These are phyloP conservation scores for Australoheros scitulus DNA, from an alignment of 2,113 vertebrate species.

Conservation along the genomic window DNA sequence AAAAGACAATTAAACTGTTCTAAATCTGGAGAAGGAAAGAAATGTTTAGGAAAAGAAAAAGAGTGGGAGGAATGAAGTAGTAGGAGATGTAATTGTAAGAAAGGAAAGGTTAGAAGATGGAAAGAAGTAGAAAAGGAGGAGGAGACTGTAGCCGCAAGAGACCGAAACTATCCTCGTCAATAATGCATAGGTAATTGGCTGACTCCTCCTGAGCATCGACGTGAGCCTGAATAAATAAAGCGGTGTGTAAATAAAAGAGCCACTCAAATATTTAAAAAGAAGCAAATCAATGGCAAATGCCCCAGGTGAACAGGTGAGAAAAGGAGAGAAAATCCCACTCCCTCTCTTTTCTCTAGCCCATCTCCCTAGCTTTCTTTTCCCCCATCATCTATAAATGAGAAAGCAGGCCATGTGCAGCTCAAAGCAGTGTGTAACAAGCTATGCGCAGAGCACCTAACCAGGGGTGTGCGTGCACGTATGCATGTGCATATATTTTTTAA, in stretches of 20 bases:
- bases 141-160: slow-evolving; percentile 19
- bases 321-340: background rate
- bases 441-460: background rate
- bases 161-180: slow-evolving; percentile 54
- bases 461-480: background rate
- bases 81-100: background rate
- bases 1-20: background rate
- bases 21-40: background rate
- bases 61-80: background rate
- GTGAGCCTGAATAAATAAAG: slow-evolving; percentile 64
- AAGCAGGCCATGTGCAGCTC: background rate
- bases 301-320: slow-evolving; percentile 10
- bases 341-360: background rate
- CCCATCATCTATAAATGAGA: slow-evolving; percentile 8
- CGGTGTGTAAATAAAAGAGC: slow-evolving; percentile 66
- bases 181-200: slow-evolving; percentile 67
- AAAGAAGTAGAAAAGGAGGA: background rate
- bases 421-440: background rate
- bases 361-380: background rate
- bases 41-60: background rate
- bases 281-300: slow-evolving; percentile 49
- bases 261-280: slow-evolving; percentile 53
- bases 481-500: background rate
- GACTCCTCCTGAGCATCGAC: slow-evolving; percentile 36
- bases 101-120: background rate